Base-by-base conservation (phyloP, 2,888 invertebrate genomes). In the Brenthis daphne region DNA sequence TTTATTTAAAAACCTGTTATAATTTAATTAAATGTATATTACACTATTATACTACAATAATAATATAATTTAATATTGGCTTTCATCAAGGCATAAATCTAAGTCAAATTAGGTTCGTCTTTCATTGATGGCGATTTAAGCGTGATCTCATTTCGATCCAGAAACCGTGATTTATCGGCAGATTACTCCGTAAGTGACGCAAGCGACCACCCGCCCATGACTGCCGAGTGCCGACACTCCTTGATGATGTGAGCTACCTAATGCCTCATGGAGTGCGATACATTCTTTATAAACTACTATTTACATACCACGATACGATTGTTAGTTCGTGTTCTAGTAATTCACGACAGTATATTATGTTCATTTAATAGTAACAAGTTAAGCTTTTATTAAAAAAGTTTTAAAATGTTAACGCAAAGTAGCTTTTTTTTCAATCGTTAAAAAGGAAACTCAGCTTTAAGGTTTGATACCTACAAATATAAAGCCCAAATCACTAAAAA, bases 81-180 rank as follows among this genome's bases (percentile, higher is more conserved):
- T 68, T 61, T 68, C 67, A 47, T 64, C 63, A 56, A 57, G 53
- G 48, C 55, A 64, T 65, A 57, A 65, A 71, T 68, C 50, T 43
- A 77, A 80, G 76, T 77, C 79, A 80, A 85, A 85, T 87, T 84
- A 85, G 81, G 82, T 77, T 74, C 77, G 80, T 86, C 84, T 84
- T 77, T 84, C 85, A 85, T 82, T 80, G 79, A 77, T 79, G 80
- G 79, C 79, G 81, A 84, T 87, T 86, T 83, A 81, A 81, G 80
- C 85, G 84, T 90, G 91, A 90, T 90, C 91, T 91, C 90, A 91
- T 91, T 89, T 83, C 86, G 83, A 86, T 86, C 85, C 85, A 85
- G 86, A 86, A 80, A 80, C 80, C 77, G 79, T 88, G 87, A 89
- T 88, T 89, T 89, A 89, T 88, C 78, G 85, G 76, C 84, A 85